Conservation (phyloP, 2,113 vertebrate genomes). For the Xiphias gladius region DNA sequence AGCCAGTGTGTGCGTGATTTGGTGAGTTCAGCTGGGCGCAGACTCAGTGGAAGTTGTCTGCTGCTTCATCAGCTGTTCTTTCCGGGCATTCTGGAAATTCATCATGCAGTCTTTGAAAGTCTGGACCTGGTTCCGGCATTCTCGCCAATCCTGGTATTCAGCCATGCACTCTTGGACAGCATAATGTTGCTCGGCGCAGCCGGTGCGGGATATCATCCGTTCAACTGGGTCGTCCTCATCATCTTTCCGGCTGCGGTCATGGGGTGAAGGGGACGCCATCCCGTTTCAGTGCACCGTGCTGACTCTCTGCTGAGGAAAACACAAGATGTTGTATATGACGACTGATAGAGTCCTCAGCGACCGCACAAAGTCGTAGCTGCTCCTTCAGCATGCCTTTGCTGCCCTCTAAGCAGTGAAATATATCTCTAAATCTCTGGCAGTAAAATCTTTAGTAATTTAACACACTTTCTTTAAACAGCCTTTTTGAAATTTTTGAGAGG, state of each 20-base stretch:
- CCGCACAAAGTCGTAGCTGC: not conserved
- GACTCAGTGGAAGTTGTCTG: constrained; percentile 32
- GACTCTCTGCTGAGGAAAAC: constrained; percentile 20
- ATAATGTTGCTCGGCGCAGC: constrained; percentile 89
- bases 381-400: not conserved
- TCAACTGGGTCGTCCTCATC: constrained; percentile 90
- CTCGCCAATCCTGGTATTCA: constrained; percentile 91
- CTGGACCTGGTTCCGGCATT: constrained; percentile 88
- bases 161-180: constrained; percentile 95
- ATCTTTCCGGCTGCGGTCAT: constrained; percentile 81
- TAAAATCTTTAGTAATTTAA: not conserved
- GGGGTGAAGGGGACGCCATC: constrained; percentile 86
- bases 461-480: too few relatives aligned
- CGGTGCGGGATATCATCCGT: constrained; percentile 87
- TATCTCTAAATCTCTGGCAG: not conserved
- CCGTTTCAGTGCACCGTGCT: not conserved
- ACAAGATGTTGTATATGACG: not conserved
- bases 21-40: constrained; percentile 39
- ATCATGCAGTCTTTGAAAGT: constrained; percentile 92
- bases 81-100: constrained; percentile 78
- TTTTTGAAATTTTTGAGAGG: not conserved
- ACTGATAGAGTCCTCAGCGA: too few relatives aligned
- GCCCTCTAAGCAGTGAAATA: not conserved
- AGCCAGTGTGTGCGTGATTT: not conserved
- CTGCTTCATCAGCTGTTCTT: constrained; percentile 76